Base-by-base conservation (phyloP, 2,113 vertebrate genomes). In the Hymenochirus boettgeri region DNA sequence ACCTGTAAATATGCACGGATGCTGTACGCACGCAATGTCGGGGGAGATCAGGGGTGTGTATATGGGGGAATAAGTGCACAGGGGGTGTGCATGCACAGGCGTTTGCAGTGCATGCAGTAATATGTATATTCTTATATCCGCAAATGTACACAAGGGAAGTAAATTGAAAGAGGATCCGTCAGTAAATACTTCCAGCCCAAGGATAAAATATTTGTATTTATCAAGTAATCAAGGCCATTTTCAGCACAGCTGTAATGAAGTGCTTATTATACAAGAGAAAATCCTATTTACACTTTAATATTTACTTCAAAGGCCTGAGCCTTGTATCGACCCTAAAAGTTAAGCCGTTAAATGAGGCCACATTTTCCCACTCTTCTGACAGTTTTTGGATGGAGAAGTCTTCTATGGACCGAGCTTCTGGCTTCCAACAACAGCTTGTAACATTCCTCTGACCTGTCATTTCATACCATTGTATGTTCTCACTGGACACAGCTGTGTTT, bases 391-490 rank as follows among this genome's bases (percentile, higher is more conserved):
- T 29, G 58, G 22, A 23, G 18, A 5, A 62, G 25, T 24, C 48
- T 75, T 71, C 74, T 42, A 70, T 31, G 73, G 73, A 74, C 74
- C 64, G 71, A 71, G 29, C 67, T 74, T 77, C 77, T 59, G 75
- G 76, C 81, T 73, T 83, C 70, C 65, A 75, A 62, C 77, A 85
- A 79, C 74, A 80, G 72, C 70, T 66, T 76, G 77, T 76, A 82
- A 79, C 78, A 83, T 83, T 87, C 78, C 73, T 63, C 65, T 62
- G 45, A 75, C 73, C 72, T 35, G 62, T 75, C 31, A 31, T 56
- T 51, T 54, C 55, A 57, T 67, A 52, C 69, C 58, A 72, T 73
- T 71, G 57, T 69, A 61, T 70, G 67, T 71, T 9, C 73, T 83
- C 73, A 79, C 74, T 48, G 66, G 74, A 84, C 80, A 83, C 57